Evolutionary conservation across 2,113 vertebrate species (phyloP), one percentile per base, ranked within the genome.

Genomic region (Salvelinus sp.): DNA sequence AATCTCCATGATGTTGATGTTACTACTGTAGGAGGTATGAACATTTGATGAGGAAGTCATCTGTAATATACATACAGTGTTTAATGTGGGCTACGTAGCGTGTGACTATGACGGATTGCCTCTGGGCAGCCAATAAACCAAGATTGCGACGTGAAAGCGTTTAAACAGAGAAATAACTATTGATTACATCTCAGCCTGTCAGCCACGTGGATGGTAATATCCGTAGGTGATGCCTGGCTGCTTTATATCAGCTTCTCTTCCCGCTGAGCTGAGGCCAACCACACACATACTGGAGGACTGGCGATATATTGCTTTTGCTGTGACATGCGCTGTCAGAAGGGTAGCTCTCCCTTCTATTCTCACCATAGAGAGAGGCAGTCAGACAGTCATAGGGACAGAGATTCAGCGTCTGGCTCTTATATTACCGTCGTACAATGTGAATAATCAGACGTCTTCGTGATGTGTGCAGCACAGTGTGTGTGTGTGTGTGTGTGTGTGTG

Each of bases 121-220:
- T 50, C 1, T 70, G 69, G 69, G 68, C 50, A 73, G 77, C 84
- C 87, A 83, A 81, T 83, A 82, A 86, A 79, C 70, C 81, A 65
- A 22, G 75, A 70, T 25, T 80, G 50, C 78, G 58, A 79, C 57
- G 75, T 79, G 77, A 82, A 77, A 76, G 76, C 71, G 57, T 87
- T 89, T 83, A 83, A 86, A 89, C 77, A 82, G 77, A 88, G 84
- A 84, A 88, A 89, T 78, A 85, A 88, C 84, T 87, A 87, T 88
- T 86, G 90, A 93, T 92, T 86, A 82, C 70, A 89, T 90, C 87
- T 88, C 72, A 74, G 76, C 71, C 86, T 82, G 88, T 78, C 86
- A 79, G 74, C 78, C 70, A 79, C 73, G 75, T 65, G 75, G 83
- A 83, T 80, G 81, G 64, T 86, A 85, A 87, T 88, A 85, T 91